Conservation (phyloP, 53 echinoderm and acorn worm genomes). For the Echinometra lucunter region DNA sequence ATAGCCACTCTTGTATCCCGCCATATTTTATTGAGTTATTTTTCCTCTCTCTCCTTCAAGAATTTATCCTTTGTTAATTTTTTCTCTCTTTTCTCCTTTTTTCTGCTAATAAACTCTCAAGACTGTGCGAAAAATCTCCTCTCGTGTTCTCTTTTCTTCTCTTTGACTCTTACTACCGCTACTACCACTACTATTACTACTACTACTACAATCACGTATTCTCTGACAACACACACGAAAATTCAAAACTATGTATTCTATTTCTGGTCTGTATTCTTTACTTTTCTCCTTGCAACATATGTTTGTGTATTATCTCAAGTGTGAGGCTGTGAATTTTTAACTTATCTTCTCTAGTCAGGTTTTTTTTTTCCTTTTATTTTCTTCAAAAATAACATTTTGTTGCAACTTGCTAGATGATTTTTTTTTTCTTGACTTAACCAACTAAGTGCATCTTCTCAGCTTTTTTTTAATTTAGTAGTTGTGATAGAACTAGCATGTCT, state of each 20-base stretch:
- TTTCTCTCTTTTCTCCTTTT: constrained; percentile 52
- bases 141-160: constrained; percentile 67
- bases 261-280: constrained; percentile 56
- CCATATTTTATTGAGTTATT: constrained; percentile 65
- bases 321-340: constrained; percentile 66
- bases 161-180: constrained; percentile 61
- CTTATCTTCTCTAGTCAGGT: constrained; percentile 48
- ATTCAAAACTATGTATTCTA: constrained; percentile 53
- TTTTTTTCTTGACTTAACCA: constrained; percentile 42
- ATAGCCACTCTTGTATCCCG: constrained; percentile 55
- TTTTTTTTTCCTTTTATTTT: constrained; percentile 38
- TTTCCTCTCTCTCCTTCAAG: constrained; percentile 26
- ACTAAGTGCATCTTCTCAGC: constrained; percentile 64
- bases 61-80: constrained; percentile 64
- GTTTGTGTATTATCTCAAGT: constrained; percentile 70
- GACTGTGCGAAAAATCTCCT: constrained; percentile 71
- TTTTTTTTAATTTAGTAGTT: constrained; percentile 40
- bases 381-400: constrained; percentile 69
- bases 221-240: constrained; percentile 46
- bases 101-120: constrained; percentile 75
- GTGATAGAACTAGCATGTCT: constrained; percentile 62
- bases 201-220: constrained; percentile 65
- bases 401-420: constrained; percentile 63
- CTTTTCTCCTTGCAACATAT: constrained; percentile 58
- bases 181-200: constrained; percentile 27